A percentile compares a stretch with the other conserved stretches of the same genome.
These are phyloP conservation scores for Tribolium castaneum DNA, from an alignment of 1,140 invertebrate genomes.

Conservation along the genomic window DNA sequence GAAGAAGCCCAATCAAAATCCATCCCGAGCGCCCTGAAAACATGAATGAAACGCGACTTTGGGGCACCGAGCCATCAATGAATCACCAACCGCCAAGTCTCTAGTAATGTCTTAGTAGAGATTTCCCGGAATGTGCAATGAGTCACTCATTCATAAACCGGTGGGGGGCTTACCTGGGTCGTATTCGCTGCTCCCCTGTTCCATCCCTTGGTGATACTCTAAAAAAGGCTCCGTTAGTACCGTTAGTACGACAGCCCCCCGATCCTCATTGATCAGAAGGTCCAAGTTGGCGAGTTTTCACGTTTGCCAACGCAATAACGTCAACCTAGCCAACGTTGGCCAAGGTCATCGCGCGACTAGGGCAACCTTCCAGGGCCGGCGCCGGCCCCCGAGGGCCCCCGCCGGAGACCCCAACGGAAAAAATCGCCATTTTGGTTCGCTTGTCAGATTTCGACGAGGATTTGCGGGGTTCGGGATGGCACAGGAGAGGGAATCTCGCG, in stretches of 20 bases:
- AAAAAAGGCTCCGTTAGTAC: conserved; percentile 57
- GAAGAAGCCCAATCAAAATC: conserved; percentile 58
- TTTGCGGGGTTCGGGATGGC: conserved; percentile 27
- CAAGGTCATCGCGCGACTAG: conserved; percentile 62
- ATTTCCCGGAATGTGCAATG: conserved; percentile 53
- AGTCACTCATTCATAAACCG: conserved; percentile 44
- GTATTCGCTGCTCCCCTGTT: conserved; percentile 70
- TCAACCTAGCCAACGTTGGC: conserved; percentile 56
- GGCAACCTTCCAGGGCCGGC: conserved; percentile 49
- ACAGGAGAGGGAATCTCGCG: conserved; percentile 1
- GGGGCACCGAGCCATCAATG: conserved; percentile 43
- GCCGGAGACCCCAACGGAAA: conserved; percentile 47
- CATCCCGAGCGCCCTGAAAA: conserved; percentile 45
- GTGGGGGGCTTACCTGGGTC: conserved; percentile 67
- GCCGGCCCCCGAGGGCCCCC: neutral
- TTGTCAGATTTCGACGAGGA: conserved; percentile 63
- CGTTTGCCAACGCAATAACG: conserved; percentile 40
- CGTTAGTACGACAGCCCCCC: too few relatives aligned
- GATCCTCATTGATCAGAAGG: too few relatives aligned
- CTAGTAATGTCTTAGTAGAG: conserved; percentile 45
- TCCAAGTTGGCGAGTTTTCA: conserved; percentile 50
- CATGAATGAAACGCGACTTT: conserved; percentile 19
- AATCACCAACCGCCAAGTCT: conserved; percentile 44
- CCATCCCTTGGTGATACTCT: conserved; percentile 74
- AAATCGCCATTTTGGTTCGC: conserved; percentile 66